A percentile compares a stretch with the other conserved stretches of the same genome.
phyloP scores from a whole-genome alignment of 2,797 vertebrate species.

The Acestrorhynchus altus region DNA sequence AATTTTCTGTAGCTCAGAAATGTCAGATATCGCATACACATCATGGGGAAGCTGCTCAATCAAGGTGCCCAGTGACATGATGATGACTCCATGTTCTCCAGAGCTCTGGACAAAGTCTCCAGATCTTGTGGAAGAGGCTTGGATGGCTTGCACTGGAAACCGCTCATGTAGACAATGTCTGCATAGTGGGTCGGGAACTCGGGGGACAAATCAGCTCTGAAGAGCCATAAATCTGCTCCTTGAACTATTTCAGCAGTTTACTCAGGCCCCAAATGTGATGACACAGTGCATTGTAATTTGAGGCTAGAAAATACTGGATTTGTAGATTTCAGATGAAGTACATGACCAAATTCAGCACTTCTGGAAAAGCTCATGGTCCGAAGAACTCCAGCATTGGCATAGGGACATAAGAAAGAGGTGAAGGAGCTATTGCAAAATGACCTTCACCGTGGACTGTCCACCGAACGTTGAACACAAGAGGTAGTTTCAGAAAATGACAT shows the following conservation, averaged over 20 bases:
- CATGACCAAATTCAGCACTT: constrained; percentile 43
- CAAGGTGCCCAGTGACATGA: constrained; percentile 67
- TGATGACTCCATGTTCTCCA: constrained; percentile 64
- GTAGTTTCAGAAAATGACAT: constrained; percentile 51
- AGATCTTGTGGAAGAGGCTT: constrained; percentile 63
- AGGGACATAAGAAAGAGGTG: constrained; percentile 60
- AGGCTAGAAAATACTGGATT: constrained; percentile 27
- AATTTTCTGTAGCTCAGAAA: constrained; percentile 63
- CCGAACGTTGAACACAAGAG: constrained; percentile 53
- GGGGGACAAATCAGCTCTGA: constrained; percentile 64
- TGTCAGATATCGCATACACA: constrained; percentile 55
- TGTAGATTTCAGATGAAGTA: constrained; percentile 38
- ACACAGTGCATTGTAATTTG: constrained; percentile 39
- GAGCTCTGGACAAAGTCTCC: constrained; percentile 66
- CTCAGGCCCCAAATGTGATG: constrained; percentile 30
- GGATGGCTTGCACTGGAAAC: constrained; percentile 65
- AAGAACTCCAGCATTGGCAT: constrained; percentile 43
- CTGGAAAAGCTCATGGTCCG: constrained; percentile 56
- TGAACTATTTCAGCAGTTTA: constrained; percentile 43
- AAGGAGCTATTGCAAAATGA: constrained; percentile 58
- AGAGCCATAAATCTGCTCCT: constrained; percentile 64
- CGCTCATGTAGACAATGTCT: constrained; percentile 65
- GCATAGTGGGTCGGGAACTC: constrained; percentile 69
- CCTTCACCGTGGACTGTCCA: constrained; percentile 52
- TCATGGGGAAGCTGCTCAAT: constrained; percentile 50